Evolutionary conservation across 2,888 invertebrate species (phyloP).

Genomic region (Stictocephala bisonia): DNA sequence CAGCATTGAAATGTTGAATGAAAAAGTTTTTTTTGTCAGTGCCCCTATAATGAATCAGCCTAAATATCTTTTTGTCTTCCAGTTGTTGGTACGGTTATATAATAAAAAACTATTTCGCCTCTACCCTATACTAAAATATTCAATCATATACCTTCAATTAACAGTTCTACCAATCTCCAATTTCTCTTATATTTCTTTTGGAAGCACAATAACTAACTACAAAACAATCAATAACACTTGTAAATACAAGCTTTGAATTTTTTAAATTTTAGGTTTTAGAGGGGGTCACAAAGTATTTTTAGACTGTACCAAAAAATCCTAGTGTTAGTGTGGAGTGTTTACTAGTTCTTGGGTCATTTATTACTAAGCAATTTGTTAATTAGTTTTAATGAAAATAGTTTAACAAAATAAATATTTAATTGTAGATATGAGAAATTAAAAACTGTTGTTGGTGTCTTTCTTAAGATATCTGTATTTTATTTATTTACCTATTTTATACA

Average conservation of each 20-base stretch:
- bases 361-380: constrained; percentile 39
- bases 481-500: not conserved
- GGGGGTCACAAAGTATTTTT: constrained; percentile 38
- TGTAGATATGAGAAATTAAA: constrained; percentile 37
- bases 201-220: constrained; percentile 14
- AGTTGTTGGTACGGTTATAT: too few species aligned
- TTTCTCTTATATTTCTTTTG: too few species aligned
- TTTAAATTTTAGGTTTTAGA: constrained; percentile 28
- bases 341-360: constrained; percentile 36
- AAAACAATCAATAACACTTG: constrained; percentile 1
- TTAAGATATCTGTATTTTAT: constrained; percentile 21
- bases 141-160: too few species aligned
- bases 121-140: too few species aligned
- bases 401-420: constrained; percentile 37
- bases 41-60: too few species aligned
- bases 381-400: constrained; percentile 39
- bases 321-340: constrained; percentile 37
- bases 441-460: constrained; percentile 38
- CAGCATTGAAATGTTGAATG: too few species aligned
- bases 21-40: too few species aligned
- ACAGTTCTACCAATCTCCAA: too few species aligned
- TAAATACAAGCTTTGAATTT: constrained; percentile 35
- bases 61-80: too few species aligned
- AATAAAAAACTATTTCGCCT: too few species aligned
- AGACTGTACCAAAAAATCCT: constrained; percentile 35